Conservation (phyloP, 2,113 vertebrate genomes). For the Triplophysa siluroides region DNA sequence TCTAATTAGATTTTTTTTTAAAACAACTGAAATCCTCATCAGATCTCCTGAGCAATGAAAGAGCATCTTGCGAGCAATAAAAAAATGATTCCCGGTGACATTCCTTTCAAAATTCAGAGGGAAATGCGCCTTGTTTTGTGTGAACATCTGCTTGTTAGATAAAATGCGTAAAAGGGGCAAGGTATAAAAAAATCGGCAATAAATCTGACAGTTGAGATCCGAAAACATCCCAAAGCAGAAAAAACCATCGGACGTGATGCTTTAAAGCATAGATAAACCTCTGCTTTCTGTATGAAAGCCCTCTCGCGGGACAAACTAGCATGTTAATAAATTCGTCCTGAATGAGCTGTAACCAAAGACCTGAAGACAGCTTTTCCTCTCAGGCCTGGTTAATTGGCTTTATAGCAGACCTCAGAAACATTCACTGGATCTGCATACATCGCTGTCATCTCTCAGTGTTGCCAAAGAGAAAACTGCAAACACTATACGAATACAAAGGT, state of each 20-base stretch:
- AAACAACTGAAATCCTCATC: not conserved
- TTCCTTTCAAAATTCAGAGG: not conserved
- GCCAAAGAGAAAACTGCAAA: not conserved
- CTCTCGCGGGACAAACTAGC: not conserved
- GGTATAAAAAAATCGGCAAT: not conserved
- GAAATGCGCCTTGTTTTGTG: not conserved
- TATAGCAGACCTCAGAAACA: not conserved
- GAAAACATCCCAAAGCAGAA: not conserved
- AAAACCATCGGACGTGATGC: not conserved
- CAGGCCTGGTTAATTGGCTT: not conserved
- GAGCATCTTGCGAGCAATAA: not conserved
- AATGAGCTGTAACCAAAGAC: constrained; percentile 23
- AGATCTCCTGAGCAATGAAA: not conserved
- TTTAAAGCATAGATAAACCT: not conserved
- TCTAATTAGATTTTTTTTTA: no score
- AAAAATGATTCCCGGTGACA: not conserved
- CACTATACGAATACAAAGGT: not conserved
- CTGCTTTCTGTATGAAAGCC: not conserved
- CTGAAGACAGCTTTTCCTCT: constrained; percentile 2
- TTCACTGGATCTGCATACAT: not conserved
- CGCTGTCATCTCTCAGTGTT: not conserved
- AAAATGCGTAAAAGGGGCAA: not conserved
- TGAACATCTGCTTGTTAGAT: not conserved
- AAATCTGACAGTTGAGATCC: not conserved
- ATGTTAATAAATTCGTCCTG: constrained; percentile 1